A percentile compares a stretch with the other conserved stretches of the same genome.
Evolutionary conservation across 2,888 invertebrate genomes (phyloP).

Genomic region (Eupithecia centaureata): DNA sequence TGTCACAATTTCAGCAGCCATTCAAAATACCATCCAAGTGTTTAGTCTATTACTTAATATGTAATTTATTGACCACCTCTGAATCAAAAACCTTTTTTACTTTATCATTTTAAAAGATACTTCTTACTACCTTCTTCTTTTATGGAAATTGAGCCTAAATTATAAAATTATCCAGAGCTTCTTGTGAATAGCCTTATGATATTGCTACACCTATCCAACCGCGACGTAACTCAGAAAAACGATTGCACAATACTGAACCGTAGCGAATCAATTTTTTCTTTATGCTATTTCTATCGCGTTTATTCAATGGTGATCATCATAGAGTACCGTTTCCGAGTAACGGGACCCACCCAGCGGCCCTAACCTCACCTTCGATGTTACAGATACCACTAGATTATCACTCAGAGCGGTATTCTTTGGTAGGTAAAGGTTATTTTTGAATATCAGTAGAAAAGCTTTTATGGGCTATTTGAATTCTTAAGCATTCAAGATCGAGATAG

Average conservation of each 20-base stretch:
- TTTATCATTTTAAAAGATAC: no score
- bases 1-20: no score
- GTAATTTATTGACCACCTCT: no score
- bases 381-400: conserved; percentile 56
- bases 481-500: conserved; percentile 5
- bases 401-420: conserved; percentile 30
- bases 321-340: conserved; percentile 70
- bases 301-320: conserved; percentile 62
- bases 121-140: not conserved
- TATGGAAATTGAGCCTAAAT: not conserved
- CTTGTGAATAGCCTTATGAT: not conserved
- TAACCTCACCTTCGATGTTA: conserved; percentile 55
- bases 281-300: conserved; percentile 47
- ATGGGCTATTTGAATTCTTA: conserved; percentile 11
- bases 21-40: no score
- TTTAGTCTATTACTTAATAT: no score
- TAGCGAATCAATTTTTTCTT: conserved; percentile 20
- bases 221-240: conserved; percentile 8
- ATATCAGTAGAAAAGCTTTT: not conserved
- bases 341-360: conserved; percentile 69
- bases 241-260: conserved; percentile 14
- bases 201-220: not conserved
- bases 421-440: conserved; percentile 12
- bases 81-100: no score
- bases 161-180: not conserved